Conservation (phyloP, 2,797 vertebrate species). For the Girardinus metallicus region DNA sequence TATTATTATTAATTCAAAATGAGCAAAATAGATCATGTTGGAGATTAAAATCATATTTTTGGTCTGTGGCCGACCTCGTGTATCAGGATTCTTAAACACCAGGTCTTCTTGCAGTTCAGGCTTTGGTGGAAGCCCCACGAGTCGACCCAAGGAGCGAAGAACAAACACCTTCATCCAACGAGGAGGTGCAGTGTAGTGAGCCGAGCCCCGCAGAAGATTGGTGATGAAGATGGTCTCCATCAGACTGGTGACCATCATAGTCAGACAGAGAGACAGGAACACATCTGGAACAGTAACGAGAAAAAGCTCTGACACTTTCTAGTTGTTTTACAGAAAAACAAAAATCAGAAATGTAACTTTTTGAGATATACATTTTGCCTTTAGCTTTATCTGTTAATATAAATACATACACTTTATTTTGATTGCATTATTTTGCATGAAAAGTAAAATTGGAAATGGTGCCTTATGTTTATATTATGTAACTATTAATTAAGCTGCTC, state of each 20-base stretch:
- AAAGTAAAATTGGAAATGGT: neutral
- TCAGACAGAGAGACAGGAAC: slow-evolving; percentile 80
- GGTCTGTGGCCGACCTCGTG: slow-evolving; percentile 23
- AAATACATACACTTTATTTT: no score
- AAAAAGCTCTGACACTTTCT: neutral
- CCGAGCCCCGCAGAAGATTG: slow-evolving; percentile 64
- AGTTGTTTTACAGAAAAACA: neutral
- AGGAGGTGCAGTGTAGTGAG: slow-evolving; percentile 55
- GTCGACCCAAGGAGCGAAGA: slow-evolving; percentile 54
- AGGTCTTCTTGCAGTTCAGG: neutral
- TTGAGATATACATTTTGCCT: neutral
- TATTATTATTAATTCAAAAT: neutral
- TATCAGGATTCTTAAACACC: slow-evolving; percentile 24
- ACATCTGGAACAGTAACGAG: slow-evolving; percentile 55
- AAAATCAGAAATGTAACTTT: neutral
- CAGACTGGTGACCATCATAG: slow-evolving; percentile 80
- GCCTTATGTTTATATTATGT: neutral
- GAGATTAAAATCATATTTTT: neutral
- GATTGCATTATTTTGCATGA: neutral
- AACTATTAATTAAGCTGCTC: neutral
- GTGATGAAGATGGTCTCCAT: slow-evolving; percentile 78
- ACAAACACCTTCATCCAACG: slow-evolving; percentile 68
- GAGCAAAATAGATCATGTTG: neutral
- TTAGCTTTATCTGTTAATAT: neutral
- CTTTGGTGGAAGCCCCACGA: slow-evolving; percentile 45